Conservation (phyloP, 2,888 invertebrate species). For the Yponomeuta sedellus region DNA sequence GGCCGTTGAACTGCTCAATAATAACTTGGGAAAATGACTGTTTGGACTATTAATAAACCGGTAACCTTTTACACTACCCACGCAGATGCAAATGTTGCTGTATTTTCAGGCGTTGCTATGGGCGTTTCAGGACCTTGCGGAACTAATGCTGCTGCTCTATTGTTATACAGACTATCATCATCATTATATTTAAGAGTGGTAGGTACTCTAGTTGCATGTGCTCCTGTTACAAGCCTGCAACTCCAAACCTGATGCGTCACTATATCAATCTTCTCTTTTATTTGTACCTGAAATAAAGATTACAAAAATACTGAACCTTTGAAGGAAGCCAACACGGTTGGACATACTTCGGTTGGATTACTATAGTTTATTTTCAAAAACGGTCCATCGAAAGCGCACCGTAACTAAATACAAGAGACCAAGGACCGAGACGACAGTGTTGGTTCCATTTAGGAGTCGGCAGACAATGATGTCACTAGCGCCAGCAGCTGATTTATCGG, state of each 20-base stretch:
- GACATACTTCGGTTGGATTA: too few relatives aligned
- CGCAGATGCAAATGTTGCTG: background rate
- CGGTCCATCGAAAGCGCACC: too few relatives aligned
- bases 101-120: background rate
- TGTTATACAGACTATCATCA: background rate
- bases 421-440: background rate
- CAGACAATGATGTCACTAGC: slow-evolving; percentile 9
- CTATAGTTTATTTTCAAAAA: too few relatives aligned
- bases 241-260: too few relatives aligned
- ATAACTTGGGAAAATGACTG: background rate
- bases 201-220: too few relatives aligned
- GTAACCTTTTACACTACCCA: background rate
- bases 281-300: too few relatives aligned
- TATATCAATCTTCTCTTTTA: too few relatives aligned
- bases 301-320: too few relatives aligned
- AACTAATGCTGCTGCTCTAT: background rate
- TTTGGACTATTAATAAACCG: background rate
- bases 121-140: background rate
- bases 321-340: too few relatives aligned
- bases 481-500: slow-evolving; percentile 2
- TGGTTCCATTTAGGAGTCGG: background rate
- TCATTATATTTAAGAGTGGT: background rate
- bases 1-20: background rate
- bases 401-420: too few relatives aligned
- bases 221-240: too few relatives aligned